Conservation (phyloP, 2,888 invertebrate genomes). For the Drosophila anomelani region DNA sequence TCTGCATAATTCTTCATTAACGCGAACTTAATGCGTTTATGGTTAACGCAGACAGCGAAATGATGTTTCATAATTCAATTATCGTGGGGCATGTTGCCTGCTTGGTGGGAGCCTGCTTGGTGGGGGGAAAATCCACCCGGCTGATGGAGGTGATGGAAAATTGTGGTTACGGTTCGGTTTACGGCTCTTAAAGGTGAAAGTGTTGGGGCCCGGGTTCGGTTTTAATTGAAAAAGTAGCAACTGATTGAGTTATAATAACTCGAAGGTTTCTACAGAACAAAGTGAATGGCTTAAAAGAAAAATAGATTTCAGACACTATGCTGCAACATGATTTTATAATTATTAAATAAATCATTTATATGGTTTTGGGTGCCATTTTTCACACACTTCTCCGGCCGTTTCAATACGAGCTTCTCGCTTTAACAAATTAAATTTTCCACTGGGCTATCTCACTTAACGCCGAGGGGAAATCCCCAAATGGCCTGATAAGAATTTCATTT, state of each 20-base stretch:
- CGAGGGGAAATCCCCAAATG: constrained; percentile 39
- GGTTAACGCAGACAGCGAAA: constrained; percentile 56
- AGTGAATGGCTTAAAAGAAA: background rate
- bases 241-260: constrained; percentile 27
- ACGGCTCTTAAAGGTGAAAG: constrained; percentile 40
- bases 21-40: constrained; percentile 68
- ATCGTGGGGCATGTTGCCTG: constrained; percentile 45
- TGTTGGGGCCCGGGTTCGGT: constrained; percentile 13
- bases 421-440: constrained; percentile 31
- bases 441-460: constrained; percentile 8
- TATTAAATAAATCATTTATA: too few species aligned
- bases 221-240: constrained; percentile 39
- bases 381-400: background rate
- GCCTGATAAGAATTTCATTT: constrained; percentile 51
- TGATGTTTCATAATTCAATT: constrained; percentile 77
- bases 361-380: too few species aligned
- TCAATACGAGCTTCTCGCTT: constrained; percentile 1
- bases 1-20: constrained; percentile 76
- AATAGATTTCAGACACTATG: too few species aligned
- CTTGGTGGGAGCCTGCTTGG: constrained; percentile 3
- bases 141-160: constrained; percentile 6
- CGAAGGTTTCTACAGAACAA: too few species aligned
- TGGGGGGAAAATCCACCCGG: background rate
- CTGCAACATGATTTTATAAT: too few species aligned
- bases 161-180: constrained; percentile 22